A percentile compares a stretch with the other conserved stretches of the same genome.
These are phyloP conservation scores for Osedax fenrisi DNA, from an alignment of 2,888 invertebrate species.

Conservation along the genomic window DNA sequence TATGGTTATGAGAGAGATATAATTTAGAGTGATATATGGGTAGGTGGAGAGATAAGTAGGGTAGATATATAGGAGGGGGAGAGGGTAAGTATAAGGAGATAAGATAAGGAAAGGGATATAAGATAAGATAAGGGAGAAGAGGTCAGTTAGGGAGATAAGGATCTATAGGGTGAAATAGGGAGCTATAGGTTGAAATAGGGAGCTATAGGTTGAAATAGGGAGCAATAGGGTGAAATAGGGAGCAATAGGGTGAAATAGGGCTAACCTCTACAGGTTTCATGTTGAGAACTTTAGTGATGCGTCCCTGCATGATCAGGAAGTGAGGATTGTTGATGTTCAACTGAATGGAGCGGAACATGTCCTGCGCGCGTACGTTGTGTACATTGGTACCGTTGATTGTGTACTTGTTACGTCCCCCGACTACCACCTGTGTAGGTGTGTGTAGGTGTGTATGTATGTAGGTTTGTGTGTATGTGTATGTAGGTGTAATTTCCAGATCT, in stretches of 20 bases:
- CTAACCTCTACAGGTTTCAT: conserved; percentile 90
- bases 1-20: too few relatives aligned
- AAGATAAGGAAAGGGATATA: background rate
- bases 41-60: conserved; percentile 34
- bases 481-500: too few relatives aligned
- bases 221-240: background rate
- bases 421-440: conserved; percentile 67
- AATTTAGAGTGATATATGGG: too few relatives aligned
- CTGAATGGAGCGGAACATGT: conserved; percentile 88
- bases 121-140: background rate
- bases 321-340: conserved; percentile 98
- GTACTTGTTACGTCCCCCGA: conserved; percentile 67
- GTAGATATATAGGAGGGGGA: conserved; percentile 42
- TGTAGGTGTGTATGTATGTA: too few relatives aligned
- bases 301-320: conserved; percentile 97
- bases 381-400: conserved; percentile 82
- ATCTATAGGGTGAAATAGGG: too few relatives aligned
- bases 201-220: background rate
- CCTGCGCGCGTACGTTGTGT: conserved; percentile 75
- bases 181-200: too few relatives aligned
- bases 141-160: too few relatives aligned
- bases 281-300: conserved; percentile 92
- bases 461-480: too few relatives aligned
- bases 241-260: background rate
- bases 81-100: background rate